phyloP scores from a whole-genome alignment of 2,888 invertebrate species.

The Meloe dianella region DNA sequence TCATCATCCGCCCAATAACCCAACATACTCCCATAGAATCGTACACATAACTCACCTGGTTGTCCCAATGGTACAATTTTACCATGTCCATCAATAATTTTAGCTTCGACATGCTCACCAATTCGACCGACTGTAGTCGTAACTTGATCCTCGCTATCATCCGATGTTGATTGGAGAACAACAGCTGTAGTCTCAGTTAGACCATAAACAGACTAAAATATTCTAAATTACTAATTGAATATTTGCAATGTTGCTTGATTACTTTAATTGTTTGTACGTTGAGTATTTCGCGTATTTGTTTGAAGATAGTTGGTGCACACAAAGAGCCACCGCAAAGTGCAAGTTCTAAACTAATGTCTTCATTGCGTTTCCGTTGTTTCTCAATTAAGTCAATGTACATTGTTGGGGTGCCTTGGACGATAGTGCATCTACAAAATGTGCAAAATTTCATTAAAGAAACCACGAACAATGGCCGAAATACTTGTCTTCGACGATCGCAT shows the following conservation, averaged over 20 bases:
- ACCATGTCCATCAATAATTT: slow-evolving; percentile 71
- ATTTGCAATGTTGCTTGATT: slow-evolving; percentile 22
- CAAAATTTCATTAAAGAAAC: background rate
- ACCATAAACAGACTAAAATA: slow-evolving; percentile 65
- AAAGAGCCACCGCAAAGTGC: slow-evolving; percentile 78
- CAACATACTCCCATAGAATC: slow-evolving; percentile 81
- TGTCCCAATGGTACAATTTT: slow-evolving; percentile 71
- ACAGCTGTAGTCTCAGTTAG: slow-evolving; percentile 66
- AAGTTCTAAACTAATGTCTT: slow-evolving; percentile 61
- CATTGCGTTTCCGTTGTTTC: slow-evolving; percentile 59
- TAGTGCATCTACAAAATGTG: slow-evolving; percentile 67
- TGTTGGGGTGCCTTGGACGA: slow-evolving; percentile 81
- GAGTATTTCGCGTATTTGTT: slow-evolving; percentile 61
- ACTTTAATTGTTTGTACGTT: slow-evolving; percentile 63
- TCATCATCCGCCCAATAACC: slow-evolving; percentile 81
- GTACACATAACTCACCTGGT: slow-evolving; percentile 76
- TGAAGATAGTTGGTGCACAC: slow-evolving; percentile 68
- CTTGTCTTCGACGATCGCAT: slow-evolving; percentile 71
- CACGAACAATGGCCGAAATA: slow-evolving; percentile 48
- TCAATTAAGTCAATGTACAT: slow-evolving; percentile 82
- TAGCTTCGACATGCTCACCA: slow-evolving; percentile 65
- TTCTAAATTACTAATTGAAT: background rate
- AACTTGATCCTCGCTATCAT: slow-evolving; percentile 58
- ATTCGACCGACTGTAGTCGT: slow-evolving; percentile 64
- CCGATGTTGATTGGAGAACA: slow-evolving; percentile 62